phyloP scores from a whole-genome alignment of 2,888 invertebrate genomes.

The Dioctria linearis region DNA sequence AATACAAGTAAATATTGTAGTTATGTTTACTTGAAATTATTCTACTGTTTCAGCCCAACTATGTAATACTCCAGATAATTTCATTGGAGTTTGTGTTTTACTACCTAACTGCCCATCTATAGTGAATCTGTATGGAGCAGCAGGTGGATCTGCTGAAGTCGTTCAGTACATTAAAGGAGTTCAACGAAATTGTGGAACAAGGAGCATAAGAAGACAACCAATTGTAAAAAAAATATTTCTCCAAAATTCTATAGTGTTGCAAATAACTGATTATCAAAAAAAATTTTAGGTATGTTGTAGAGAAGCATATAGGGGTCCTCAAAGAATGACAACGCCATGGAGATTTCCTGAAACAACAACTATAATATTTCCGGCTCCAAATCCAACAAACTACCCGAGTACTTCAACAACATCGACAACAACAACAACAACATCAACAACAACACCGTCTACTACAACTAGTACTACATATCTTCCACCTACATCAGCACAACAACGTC shows the following conservation, averaged over 20 bases:
- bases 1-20: too few species aligned
- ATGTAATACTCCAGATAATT: constrained; percentile 68
- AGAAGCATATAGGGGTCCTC: constrained; percentile 38
- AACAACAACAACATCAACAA: background rate
- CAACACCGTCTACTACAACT: constrained; percentile 46
- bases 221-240: constrained; percentile 63
- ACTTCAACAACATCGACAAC: constrained; percentile 9
- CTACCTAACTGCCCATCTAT: constrained; percentile 67
- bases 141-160: constrained; percentile 63
- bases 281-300: constrained; percentile 55
- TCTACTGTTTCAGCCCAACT: constrained; percentile 58
- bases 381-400: constrained; percentile 43
- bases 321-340: constrained; percentile 15
- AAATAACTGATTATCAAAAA: background rate
- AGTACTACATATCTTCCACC: constrained; percentile 60
- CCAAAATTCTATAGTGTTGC: background rate
- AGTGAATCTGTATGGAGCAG: constrained; percentile 63
- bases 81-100: constrained; percentile 66
- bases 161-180: constrained; percentile 65
- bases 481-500: constrained; percentile 60
- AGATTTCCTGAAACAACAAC: constrained; percentile 26
- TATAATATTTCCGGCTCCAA: background rate
- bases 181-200: constrained; percentile 67
- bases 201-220: constrained; percentile 66
- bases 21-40: too few species aligned